Conservation (phyloP, 1,140 invertebrate species). For the Neotoxoptera formosana region DNA sequence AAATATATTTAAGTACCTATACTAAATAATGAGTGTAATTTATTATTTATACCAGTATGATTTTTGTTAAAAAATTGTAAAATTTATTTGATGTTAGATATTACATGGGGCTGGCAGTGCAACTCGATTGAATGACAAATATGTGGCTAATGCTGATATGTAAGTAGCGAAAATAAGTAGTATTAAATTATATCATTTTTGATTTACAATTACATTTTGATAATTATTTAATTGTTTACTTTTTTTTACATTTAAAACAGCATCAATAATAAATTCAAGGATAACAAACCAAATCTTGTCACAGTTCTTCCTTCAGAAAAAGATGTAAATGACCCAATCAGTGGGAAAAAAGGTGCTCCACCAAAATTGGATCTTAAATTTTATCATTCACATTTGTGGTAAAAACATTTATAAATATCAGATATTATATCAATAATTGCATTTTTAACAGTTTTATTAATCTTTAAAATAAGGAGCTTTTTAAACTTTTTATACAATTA, state of each 20-base stretch:
- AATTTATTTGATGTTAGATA: not conserved
- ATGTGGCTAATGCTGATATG: slow-evolving; percentile 52
- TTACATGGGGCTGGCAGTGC: slow-evolving; percentile 46
- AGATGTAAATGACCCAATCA: slow-evolving; percentile 4
- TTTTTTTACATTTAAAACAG: not conserved
- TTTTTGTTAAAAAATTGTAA: not conserved
- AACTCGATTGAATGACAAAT: slow-evolving; percentile 49
- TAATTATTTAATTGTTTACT: not conserved
- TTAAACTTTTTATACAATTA: slow-evolving; percentile 32
- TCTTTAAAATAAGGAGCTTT: slow-evolving; percentile 21
- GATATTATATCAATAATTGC: slow-evolving; percentile 30
- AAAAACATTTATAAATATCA: slow-evolving; percentile 44
- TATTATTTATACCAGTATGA: not conserved
- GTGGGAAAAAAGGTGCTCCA: slow-evolving; percentile 46
- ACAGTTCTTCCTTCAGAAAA: slow-evolving; percentile 56
- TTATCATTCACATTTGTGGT: slow-evolving; percentile 56
- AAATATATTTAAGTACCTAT: not conserved
- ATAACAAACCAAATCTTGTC: slow-evolving; percentile 46
- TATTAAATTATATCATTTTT: not conserved
- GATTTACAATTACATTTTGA: not conserved
- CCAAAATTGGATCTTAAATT: slow-evolving; percentile 55
- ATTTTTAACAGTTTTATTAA: slow-evolving; percentile 16
- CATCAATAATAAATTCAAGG: slow-evolving; percentile 54
- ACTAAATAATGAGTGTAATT: not conserved
- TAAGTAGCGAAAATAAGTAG: not conserved